Evolutionary conservation across 1,140 invertebrate species (phyloP).

Genomic region (Drosophila mauritiana): DNA sequence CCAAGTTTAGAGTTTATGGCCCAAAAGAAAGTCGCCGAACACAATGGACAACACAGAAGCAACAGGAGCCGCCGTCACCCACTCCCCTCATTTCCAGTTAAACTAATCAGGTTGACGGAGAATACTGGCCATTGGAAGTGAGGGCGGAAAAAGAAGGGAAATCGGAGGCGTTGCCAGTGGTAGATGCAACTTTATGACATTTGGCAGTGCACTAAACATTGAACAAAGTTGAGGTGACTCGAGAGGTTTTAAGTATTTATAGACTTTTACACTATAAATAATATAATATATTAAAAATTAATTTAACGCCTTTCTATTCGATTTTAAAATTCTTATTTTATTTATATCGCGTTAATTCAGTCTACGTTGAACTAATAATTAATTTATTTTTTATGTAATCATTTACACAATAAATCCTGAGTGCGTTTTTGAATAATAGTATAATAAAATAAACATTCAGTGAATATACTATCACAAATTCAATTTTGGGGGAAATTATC

Average conservation of each 20-base stretch:
- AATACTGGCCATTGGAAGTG: conserved; percentile 11
- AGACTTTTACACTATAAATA: neutral
- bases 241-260: too few relatives aligned
- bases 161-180: neutral
- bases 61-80: conserved; percentile 36
- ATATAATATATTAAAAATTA: neutral
- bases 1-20: conserved; percentile 77
- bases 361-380: too few relatives aligned
- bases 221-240: conserved; percentile 22
- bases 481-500: too few relatives aligned
- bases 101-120: conserved; percentile 64
- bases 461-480: too few relatives aligned
- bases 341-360: too few relatives aligned
- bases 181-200: conserved; percentile 57
- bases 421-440: too few relatives aligned
- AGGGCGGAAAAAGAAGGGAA: conserved; percentile 1
- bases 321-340: neutral
- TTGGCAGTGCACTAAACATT: conserved; percentile 35
- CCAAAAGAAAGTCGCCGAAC: conserved; percentile 59
- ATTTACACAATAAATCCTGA: too few relatives aligned
- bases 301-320: neutral
- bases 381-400: too few relatives aligned
- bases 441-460: too few relatives aligned
- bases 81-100: conserved; percentile 10
- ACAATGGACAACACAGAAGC: conserved; percentile 56